A percentile compares a stretch with the other conserved stretches of the same genome.
Evolutionary conservation across 2,797 vertebrate species (phyloP).

Genomic region (Gallinago stenura): DNA sequence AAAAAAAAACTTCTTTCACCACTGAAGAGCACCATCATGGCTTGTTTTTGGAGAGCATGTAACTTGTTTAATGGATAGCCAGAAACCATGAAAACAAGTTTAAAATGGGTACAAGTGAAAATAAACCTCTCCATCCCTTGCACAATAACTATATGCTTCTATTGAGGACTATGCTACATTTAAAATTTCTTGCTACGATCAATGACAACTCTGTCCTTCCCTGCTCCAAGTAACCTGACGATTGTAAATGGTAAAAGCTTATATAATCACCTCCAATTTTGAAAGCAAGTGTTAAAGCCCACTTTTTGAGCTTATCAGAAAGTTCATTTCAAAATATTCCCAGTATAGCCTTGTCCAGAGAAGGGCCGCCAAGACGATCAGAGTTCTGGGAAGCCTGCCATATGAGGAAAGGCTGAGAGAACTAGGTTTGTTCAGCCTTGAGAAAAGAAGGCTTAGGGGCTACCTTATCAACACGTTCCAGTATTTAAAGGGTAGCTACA

Average conservation of each 20-base stretch:
- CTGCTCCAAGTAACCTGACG: background rate
- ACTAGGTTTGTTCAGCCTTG: background rate
- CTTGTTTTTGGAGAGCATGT: background rate
- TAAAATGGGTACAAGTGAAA: background rate
- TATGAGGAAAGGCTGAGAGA: background rate
- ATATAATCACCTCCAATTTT: background rate
- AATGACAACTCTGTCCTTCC: background rate
- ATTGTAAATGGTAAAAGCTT: background rate
- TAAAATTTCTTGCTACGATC: background rate
- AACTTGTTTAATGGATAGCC: background rate
- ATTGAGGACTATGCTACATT: background rate
- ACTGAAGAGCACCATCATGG: background rate
- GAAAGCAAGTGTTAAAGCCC: background rate
- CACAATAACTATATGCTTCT: background rate
- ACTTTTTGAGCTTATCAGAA: background rate
- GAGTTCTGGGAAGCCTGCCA: background rate
- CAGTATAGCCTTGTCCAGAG: background rate
- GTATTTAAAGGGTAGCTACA: background rate
- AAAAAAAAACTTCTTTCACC: background rate
- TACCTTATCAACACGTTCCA: background rate
- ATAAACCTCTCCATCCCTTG: background rate
- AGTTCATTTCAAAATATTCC: background rate
- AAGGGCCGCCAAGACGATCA: background rate
- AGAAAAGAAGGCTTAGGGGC: background rate
- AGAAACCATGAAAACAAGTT: background rate